phyloP scores from a whole-genome alignment of 2,797 vertebrate species.

The Pampus argenteus region DNA sequence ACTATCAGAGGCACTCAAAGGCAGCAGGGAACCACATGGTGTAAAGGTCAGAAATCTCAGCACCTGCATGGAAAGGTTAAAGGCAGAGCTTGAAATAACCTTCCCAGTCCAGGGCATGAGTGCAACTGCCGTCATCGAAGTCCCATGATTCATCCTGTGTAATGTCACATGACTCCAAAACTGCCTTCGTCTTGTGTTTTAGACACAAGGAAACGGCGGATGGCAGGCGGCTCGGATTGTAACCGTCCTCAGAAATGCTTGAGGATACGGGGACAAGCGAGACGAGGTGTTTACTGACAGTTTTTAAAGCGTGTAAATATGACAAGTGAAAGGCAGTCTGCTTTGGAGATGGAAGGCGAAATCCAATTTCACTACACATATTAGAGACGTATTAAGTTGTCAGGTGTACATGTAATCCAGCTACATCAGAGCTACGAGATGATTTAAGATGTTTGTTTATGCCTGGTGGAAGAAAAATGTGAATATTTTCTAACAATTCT shows the following conservation, averaged over 20 bases:
- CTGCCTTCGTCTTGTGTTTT: not conserved
- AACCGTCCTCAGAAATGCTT: constrained; percentile 23
- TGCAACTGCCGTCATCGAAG: constrained; percentile 20
- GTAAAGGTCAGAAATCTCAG: constrained; percentile 80
- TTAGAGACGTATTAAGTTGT: constrained; percentile 48
- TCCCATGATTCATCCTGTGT: constrained; percentile 15
- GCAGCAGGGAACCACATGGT: constrained; percentile 62
- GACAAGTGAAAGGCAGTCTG: constrained; percentile 40
- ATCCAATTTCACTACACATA: constrained; percentile 44
- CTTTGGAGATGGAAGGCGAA: constrained; percentile 24
- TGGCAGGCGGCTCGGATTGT: constrained; percentile 1
- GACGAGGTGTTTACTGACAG: constrained; percentile 34
- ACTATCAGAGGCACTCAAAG: constrained; percentile 76
- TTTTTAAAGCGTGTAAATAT: constrained; percentile 46
- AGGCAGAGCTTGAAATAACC: constrained; percentile 75
- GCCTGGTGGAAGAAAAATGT: no score
- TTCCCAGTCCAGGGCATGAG: constrained; percentile 23
- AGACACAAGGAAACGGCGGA: constrained; percentile 3
- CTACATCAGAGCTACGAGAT: not conserved
- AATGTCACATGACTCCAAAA: constrained; percentile 19
- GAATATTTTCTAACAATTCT: no score
- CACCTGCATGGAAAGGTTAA: constrained; percentile 79
- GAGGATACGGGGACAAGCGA: not conserved
- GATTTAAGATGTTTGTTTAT: not conserved
- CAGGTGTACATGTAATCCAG: constrained; percentile 31